phyloP scores from a whole-genome alignment of 92 coral and sea anemone species.

The Bergia sp. region DNA sequence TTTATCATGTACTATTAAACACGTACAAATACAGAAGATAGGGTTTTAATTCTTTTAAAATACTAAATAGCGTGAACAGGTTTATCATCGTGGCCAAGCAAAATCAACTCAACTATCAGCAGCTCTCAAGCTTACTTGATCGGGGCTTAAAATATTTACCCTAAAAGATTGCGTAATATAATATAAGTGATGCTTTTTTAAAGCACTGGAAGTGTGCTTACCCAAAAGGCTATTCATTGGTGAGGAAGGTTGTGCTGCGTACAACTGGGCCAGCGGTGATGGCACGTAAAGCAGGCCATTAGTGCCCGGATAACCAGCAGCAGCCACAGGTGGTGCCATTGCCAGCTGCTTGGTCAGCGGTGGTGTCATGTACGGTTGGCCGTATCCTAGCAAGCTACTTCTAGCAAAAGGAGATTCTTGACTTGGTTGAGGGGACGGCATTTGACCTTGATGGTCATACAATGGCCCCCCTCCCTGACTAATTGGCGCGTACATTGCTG shows the following conservation, averaged over 20 bases:
- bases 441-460: constrained; percentile 15
- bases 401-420: constrained; percentile 23
- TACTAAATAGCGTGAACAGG: no score
- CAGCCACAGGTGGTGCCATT: constrained; percentile 30
- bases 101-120: no score
- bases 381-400: constrained; percentile 52
- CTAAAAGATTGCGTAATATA: neutral
- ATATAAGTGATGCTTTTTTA: neutral
- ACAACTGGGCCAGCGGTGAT: constrained; percentile 65
- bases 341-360: constrained; percentile 67
- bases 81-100: no score
- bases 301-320: constrained; percentile 51
- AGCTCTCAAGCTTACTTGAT: neutral
- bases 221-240: constrained; percentile 45
- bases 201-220: constrained; percentile 31
- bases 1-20: no score
- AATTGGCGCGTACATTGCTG: constrained; percentile 8
- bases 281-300: constrained; percentile 30
- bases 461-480: neutral
- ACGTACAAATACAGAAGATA: no score
- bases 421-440: constrained; percentile 25
- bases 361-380: constrained; percentile 47
- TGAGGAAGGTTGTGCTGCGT: constrained; percentile 54
- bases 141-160: neutral
- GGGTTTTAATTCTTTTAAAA: no score